Conservation (phyloP, 2,888 invertebrate genomes). For the Synanthedon andrenaeformis region DNA sequence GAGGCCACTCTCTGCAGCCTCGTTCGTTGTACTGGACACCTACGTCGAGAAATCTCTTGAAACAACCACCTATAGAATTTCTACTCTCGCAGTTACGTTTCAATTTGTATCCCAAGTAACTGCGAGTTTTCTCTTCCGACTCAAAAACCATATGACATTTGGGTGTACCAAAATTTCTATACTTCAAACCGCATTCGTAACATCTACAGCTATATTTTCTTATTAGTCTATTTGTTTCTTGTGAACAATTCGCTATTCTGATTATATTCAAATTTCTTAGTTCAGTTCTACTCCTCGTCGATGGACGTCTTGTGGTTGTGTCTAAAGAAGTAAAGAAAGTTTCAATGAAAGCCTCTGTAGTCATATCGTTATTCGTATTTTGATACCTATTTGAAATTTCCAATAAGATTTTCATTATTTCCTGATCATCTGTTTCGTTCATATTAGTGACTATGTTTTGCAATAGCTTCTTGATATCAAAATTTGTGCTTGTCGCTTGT, state of each 20-base stretch:
- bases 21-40: conserved; percentile 24
- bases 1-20: conserved; percentile 26
- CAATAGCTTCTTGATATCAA: too few species aligned
- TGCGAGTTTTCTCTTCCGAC: neutral
- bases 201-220: conserved; percentile 9
- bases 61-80: conserved; percentile 17
- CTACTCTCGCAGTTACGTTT: conserved; percentile 6
- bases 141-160: conserved; percentile 16
- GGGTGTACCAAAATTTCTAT: conserved; percentile 7
- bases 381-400: too few species aligned
- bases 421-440: too few species aligned
- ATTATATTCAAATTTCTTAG: too few species aligned
- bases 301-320: too few species aligned
- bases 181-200: conserved; percentile 22
- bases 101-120: neutral
- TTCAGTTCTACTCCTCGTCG: too few species aligned
- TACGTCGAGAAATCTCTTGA: conserved; percentile 26
- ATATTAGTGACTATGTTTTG: too few species aligned
- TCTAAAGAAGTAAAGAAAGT: too few species aligned
- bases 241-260: neutral
- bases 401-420: too few species aligned
- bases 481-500: too few species aligned
- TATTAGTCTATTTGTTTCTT: neutral
- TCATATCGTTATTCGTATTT: too few species aligned
- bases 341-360: too few species aligned